Evolutionary conservation across 1,140 invertebrate genomes (phyloP).

Genomic region (Colletes latitarsis): DNA sequence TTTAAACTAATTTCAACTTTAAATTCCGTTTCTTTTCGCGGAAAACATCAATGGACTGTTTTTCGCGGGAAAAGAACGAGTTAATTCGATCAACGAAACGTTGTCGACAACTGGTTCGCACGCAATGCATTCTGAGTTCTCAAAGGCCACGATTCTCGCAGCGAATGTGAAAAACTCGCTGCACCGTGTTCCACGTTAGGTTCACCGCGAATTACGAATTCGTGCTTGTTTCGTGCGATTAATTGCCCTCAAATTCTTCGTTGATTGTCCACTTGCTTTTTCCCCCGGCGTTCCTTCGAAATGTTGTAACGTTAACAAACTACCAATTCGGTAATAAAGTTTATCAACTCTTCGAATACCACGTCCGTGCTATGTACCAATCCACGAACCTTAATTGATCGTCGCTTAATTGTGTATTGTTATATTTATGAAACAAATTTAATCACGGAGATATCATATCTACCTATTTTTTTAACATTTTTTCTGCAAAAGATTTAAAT

Average conservation of each 20-base stretch:
- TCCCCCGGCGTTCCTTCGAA: too few relatives aligned
- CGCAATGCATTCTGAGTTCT: slow-evolving; percentile 5
- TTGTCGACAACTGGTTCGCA: slow-evolving; percentile 19
- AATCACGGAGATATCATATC: too few relatives aligned
- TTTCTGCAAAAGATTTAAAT: too few relatives aligned
- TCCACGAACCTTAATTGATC: too few relatives aligned
- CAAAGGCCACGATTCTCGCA: slow-evolving; percentile 15
- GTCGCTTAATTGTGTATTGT: too few relatives aligned
- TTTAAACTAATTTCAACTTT: not conserved
- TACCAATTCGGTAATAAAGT: too few relatives aligned
- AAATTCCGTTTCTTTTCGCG: not conserved
- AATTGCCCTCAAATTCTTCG: slow-evolving; percentile 2
- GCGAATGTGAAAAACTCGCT: slow-evolving; percentile 15
- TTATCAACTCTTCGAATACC: too few relatives aligned
- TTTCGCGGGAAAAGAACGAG: not conserved
- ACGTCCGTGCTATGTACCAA: too few relatives aligned
- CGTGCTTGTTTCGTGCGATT: slow-evolving; percentile 4
- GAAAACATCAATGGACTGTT: not conserved
- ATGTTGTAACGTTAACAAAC: too few relatives aligned
- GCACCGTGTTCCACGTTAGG: not conserved
- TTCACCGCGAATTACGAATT: slow-evolving; percentile 19
- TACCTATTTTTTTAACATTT: too few relatives aligned
- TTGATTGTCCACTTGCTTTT: not conserved
- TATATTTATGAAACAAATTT: too few relatives aligned
- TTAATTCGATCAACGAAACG: slow-evolving; percentile 6